These are phyloP conservation scores for Pelecanus crispus DNA, from an alignment of 2,113 vertebrate genomes.

Conservation along the genomic window DNA sequence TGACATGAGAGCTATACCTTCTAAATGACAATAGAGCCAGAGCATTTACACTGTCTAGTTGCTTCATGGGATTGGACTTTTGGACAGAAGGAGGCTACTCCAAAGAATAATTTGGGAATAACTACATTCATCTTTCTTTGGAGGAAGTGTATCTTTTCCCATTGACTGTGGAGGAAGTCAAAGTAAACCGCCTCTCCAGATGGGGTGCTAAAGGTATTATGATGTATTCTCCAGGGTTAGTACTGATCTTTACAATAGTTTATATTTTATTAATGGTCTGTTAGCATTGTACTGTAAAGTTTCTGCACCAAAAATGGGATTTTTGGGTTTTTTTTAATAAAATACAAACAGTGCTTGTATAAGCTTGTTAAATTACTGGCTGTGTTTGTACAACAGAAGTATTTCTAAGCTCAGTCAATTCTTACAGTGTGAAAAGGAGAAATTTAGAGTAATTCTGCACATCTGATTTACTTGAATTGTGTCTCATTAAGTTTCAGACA, in stretches of 20 bases:
- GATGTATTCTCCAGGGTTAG: background rate
- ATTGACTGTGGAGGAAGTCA: background rate
- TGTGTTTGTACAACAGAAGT: background rate
- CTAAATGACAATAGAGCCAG: background rate
- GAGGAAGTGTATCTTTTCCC: background rate
- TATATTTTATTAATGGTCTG: background rate
- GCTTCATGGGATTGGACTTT: background rate
- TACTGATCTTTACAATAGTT: background rate
- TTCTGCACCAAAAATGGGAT: background rate
- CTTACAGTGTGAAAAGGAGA: background rate
- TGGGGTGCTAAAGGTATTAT: background rate
- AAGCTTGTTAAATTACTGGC: background rate
- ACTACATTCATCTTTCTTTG: background rate
- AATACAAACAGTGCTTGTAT: background rate
- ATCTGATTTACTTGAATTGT: background rate
- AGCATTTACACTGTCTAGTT: background rate
- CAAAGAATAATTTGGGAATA: background rate
- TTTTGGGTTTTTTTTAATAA: too few relatives aligned
- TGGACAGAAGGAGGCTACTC: background rate
- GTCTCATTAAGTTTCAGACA: background rate
- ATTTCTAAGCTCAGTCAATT: background rate
- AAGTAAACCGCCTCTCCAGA: background rate
- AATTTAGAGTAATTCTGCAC: background rate
- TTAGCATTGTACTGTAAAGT: background rate
- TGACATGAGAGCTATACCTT: background rate